phyloP scores from a whole-genome alignment of 2,113 vertebrate species.

The Callipepla squamata region DNA sequence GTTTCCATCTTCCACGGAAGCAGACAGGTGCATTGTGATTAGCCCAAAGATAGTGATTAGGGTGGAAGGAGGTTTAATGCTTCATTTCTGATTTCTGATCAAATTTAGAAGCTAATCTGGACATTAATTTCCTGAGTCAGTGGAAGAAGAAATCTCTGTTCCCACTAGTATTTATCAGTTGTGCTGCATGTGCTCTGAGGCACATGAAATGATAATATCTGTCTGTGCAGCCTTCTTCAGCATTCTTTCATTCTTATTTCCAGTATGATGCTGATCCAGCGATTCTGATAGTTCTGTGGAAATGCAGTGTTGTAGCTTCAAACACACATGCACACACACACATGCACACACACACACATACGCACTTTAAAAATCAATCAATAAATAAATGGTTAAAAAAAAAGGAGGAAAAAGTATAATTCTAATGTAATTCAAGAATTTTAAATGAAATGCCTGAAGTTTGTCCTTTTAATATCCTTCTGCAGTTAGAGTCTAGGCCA shows the following conservation, averaged over 20 bases:
- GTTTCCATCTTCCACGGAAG: background rate
- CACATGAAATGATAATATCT: background rate
- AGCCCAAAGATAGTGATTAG: background rate
- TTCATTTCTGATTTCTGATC: slow-evolving; percentile 8
- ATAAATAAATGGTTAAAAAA: background rate
- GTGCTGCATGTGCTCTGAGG: background rate
- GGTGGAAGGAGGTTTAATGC: background rate
- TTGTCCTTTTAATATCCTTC: background rate
- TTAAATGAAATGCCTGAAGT: background rate
- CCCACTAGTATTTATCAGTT: background rate
- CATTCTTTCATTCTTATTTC: background rate
- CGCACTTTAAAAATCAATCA: too few relatives aligned
- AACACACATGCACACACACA: too few relatives aligned
- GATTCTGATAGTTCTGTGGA: background rate
- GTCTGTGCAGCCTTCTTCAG: background rate
- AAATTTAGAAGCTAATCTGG: background rate
- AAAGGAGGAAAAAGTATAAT: rapidly evolving
- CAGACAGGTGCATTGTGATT: background rate
- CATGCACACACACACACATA: too few relatives aligned
- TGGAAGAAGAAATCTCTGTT: background rate
- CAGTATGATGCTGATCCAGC: background rate
- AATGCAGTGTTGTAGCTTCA: background rate
- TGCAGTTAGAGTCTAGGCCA: background rate
- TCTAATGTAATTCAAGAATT: background rate
- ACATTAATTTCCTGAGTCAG: background rate